Conservation (phyloP, 2,113 vertebrate genomes). For the Zosterops pallidus region DNA sequence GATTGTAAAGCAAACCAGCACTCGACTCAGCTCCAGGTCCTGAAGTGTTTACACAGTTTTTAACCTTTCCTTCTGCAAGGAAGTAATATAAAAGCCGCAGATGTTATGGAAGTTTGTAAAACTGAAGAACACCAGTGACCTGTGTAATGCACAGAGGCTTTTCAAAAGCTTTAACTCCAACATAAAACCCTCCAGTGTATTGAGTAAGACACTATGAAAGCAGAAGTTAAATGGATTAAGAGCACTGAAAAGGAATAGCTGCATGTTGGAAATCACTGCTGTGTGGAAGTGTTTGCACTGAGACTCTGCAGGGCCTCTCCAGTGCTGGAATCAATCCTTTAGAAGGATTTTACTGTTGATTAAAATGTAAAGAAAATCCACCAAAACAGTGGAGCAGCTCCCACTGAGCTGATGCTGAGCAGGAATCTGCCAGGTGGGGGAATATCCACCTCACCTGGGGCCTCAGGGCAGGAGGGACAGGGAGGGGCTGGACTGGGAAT, state of each 20-base stretch:
- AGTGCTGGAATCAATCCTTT: not conserved
- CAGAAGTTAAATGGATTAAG: slow-evolving; percentile 38
- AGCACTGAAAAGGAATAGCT: slow-evolving; percentile 9
- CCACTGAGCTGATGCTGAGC: not conserved
- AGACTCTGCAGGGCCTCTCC: not conserved
- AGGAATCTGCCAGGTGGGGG: not conserved
- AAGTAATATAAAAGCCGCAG: not conserved
- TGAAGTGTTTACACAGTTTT: not conserved
- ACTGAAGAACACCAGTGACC: not conserved
- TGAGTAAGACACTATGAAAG: not conserved
- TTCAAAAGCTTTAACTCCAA: not conserved
- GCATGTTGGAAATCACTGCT: not conserved
- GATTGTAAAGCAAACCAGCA: not conserved
- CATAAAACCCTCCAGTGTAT: not conserved
- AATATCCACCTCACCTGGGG: not conserved
- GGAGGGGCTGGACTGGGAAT: not conserved
- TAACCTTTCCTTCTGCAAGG: not conserved
- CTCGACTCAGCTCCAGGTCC: not conserved
- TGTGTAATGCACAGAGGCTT: not conserved
- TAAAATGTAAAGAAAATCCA: not conserved
- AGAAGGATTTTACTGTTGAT: slow-evolving; percentile 17
- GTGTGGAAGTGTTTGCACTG: not conserved
- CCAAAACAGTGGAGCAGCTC: not conserved
- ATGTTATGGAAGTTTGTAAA: not conserved
- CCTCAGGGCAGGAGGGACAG: accelerated